A percentile compares a stretch with the other conserved stretches of the same genome.
Evolutionary conservation across 2,113 vertebrate genomes (phyloP).

Genomic region (Ailurus styani): DNA sequence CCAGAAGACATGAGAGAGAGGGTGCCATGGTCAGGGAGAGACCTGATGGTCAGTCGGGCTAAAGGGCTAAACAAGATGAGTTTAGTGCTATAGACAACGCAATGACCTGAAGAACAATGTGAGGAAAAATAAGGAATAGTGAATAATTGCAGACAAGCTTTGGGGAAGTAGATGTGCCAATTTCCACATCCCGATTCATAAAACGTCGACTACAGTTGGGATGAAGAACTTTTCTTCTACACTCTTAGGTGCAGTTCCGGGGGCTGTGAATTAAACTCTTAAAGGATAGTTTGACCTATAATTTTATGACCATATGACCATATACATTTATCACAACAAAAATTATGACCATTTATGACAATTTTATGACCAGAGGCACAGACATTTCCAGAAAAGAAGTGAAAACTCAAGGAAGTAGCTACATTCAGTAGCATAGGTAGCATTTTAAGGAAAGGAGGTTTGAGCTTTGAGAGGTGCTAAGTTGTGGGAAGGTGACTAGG

Average conservation of each 20-base stretch:
- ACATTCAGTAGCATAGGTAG: neutral
- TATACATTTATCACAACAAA: no score
- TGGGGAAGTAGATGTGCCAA: neutral
- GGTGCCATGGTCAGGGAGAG: neutral
- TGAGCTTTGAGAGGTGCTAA: neutral
- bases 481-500: neutral
- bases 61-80: neutral
- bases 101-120: neutral
- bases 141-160: neutral
- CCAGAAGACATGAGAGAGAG: neutral
- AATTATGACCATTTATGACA: no score
- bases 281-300: neutral
- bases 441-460: neutral
- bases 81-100: no score
- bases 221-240: neutral
- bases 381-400: neutral
- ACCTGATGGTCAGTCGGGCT: neutral
- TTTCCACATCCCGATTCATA: neutral
- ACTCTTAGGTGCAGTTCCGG: accelerated
- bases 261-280: neutral
- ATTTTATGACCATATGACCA: neutral
- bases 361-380: neutral
- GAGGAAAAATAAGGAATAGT: neutral
- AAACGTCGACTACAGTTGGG: neutral
- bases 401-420: neutral